phyloP scores from a whole-genome alignment of 2,797 vertebrate genomes.

The Zonotrichia albicollis region DNA sequence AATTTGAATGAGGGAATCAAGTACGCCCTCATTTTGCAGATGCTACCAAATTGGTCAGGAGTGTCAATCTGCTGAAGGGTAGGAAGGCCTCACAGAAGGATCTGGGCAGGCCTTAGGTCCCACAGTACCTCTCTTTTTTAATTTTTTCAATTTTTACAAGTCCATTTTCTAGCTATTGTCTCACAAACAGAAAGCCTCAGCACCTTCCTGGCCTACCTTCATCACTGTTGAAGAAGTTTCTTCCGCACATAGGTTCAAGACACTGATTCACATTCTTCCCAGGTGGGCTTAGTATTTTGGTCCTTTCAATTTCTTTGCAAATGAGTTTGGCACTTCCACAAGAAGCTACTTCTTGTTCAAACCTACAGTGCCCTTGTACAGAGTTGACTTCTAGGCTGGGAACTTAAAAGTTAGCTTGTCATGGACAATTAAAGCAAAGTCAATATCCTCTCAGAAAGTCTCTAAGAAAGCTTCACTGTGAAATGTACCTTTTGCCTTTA shows the following conservation, averaged over 20 bases:
- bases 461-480: background rate
- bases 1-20: background rate
- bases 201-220: background rate
- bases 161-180: background rate
- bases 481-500: background rate
- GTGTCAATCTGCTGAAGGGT: background rate
- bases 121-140: background rate
- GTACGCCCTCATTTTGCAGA: background rate
- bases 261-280: background rate
- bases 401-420: background rate
- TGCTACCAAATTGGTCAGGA: background rate
- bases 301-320: conserved; percentile 33
- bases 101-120: background rate
- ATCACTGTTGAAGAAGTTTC: background rate
- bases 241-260: background rate
- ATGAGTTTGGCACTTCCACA: background rate
- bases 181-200: background rate
- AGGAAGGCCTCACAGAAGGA: background rate
- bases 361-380: background rate
- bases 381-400: background rate
- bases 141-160: background rate
- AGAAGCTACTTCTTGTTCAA: background rate
- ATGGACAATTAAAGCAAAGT: conserved; percentile 5
- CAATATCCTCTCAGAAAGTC: background rate
- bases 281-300: background rate